Percentiles rank a stretch among this genome's conserved stretches.
These are phyloP conservation scores for Hirtodrosophila trivittata DNA, from an alignment of 2,888 invertebrate species.

Conservation along the genomic window DNA sequence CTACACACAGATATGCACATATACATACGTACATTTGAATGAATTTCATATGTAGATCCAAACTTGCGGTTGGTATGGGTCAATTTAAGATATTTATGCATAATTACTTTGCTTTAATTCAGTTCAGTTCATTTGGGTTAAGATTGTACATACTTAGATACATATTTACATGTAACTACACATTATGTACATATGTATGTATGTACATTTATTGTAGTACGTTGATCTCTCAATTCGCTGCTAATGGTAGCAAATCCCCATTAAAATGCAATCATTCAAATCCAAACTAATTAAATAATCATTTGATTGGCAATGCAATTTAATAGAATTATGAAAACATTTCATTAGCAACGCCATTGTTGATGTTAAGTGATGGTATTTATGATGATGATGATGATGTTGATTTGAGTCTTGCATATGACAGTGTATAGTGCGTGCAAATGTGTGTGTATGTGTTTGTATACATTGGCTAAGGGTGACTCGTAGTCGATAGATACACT, in stretches of 20 bases:
- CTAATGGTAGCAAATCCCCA: constrained; percentile 6
- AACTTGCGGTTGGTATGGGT: too few species aligned
- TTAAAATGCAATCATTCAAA: constrained; percentile 45
- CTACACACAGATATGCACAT: neutral
- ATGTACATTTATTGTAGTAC: constrained; percentile 14
- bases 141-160: neutral
- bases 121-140: neutral
- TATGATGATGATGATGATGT: neutral
- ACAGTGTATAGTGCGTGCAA: too few species aligned
- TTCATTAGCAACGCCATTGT: constrained; percentile 31
- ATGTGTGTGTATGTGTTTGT: too few species aligned
- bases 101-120: constrained; percentile 19
- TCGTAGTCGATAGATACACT: too few species aligned
- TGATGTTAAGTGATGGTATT: constrained; percentile 6
- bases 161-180: too few species aligned
- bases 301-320: constrained; percentile 25
- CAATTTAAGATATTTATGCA: constrained; percentile 10
- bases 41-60: too few species aligned
- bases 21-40: neutral
- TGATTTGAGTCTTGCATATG: neutral
- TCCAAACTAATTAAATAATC: constrained; percentile 28
- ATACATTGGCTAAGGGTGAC: too few species aligned
- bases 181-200: too few species aligned
- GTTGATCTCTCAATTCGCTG: constrained; percentile 20
- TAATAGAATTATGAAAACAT: constrained; percentile 43